Evolutionary conservation across 2,797 vertebrate genomes (phyloP), one percentile per base, ranked within the genome.

Genomic region (Buceros bicornis): DNA sequence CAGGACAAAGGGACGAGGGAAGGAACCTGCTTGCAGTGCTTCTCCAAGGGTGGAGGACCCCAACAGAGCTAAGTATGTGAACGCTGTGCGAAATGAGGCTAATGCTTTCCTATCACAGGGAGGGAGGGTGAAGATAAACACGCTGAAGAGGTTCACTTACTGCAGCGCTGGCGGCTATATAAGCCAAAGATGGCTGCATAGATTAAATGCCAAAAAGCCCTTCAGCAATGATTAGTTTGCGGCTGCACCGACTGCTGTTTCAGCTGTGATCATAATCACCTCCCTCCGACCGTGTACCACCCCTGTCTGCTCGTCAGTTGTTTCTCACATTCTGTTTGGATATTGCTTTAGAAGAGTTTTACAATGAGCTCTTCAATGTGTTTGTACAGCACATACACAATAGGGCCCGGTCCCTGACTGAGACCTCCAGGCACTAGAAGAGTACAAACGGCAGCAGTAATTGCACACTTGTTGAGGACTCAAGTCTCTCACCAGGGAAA

Each of bases 171-270:
- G 43, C 3, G 11, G 93, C 86, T 86, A 56, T 35, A 40, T 35
- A 69, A 90, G 76, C 57, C 64, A 50, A n/a, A 1, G 8, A 11
- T 66, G 87, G 71, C 87, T 88, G 87, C 60, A 48, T 4, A 6
- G 82, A 90, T 61, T 22, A 83, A 69, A 53, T 3, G 66, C 87
- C 87, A 95, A 74, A 85, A 94, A 91, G 50, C 94, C 84, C 89
- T 93, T 78, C 79, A 61, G 94, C 82, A 24, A 5, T 18, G 69
- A 83, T 71, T 45, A 91, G 81, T 70, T 48, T 62, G 71, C 20
- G 89, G 81, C 89, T 87, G 77, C 82, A 13, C 14, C 5, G 58
- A 18, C 60, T 73, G 82, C 93, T 85, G 72, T 76, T 74, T 94
- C 87, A 42, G 72, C 82, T 80, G 82, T 5, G 87, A 90, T 74